Evolutionary conservation across 2,797 vertebrate species (phyloP).

Genomic region (Gallinago solitaria): DNA sequence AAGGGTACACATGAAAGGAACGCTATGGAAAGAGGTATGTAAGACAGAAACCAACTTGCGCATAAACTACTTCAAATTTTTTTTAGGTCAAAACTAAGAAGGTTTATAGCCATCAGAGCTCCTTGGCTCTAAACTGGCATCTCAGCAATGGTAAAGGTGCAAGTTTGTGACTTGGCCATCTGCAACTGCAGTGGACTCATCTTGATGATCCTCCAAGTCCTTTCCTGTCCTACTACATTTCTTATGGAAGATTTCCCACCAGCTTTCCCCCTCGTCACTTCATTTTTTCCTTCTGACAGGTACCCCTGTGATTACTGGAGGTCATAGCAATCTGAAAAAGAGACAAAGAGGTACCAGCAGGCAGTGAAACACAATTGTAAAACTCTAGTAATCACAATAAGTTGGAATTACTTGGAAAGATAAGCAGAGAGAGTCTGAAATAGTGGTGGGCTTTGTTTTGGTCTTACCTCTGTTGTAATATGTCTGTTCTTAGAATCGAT

Average conservation of each 20-base stretch:
- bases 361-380: background rate
- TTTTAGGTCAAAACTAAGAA: background rate
- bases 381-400: background rate
- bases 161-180: background rate
- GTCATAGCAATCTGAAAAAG: background rate
- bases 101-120: background rate
- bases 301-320: background rate
- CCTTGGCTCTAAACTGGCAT: background rate
- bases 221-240: background rate
- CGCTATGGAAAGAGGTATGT: background rate
- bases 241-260: background rate
- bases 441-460: background rate
- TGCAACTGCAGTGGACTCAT: background rate
- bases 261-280: accelerated
- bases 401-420: background rate
- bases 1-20: background rate
- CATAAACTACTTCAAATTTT: background rate
- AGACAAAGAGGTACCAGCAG: background rate
- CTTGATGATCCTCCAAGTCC: background rate
- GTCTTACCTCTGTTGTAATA: background rate
- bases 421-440: background rate
- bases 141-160: background rate
- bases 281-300: background rate
- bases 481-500: background rate
- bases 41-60: background rate